Base-by-base conservation (phyloP, 2,113 vertebrate genomes). In the Thryonomys swinderianus region DNA sequence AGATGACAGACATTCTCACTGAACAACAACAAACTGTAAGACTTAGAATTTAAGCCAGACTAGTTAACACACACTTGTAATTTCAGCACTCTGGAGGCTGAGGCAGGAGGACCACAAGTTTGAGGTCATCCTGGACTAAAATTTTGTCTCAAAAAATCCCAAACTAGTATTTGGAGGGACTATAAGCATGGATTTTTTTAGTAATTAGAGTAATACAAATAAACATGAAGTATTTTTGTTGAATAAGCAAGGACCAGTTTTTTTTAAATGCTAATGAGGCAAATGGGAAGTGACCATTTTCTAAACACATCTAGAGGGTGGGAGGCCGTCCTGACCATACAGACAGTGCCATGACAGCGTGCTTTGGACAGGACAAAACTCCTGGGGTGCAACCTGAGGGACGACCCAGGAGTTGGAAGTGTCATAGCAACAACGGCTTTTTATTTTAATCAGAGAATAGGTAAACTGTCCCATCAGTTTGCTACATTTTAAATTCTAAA, bases 131-230 rank as follows among this genome's bases (percentile, higher is more conserved):
- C 62, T 64, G 62, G 62, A 32, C 23, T 64, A 64, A 40, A 11
- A 9, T 71, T 71, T 20, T 71, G 20, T 71, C 37, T 40, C 18
- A 71, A 40, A 71, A 23, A 64, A 64, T 20, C 42, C 71, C 13
- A 74, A 73, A 73, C 11, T 45, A 74, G 71, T 45, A 74, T 30
- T 74, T 74, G 37, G 69, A 76, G 37, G 40, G n/a, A 57, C n/a
- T 86, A 53, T 92, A 83, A 95, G 18, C 30, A 53, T 64, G 27
- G 34, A 85, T 55, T 88, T 23, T n/a, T 76, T 95, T 61, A 74
- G 48, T 67, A 90, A 11, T 85, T 95, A 76, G 85, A 87, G 67
- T 95, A 93, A 76, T 90, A 61, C 13, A 86, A 57, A 86, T 85
- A 61, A 83, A 21, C n/a, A 85, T 53, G 64, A 67, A 59, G 3